phyloP scores from a whole-genome alignment of 2,113 vertebrate genomes.

The Natator depressus region DNA sequence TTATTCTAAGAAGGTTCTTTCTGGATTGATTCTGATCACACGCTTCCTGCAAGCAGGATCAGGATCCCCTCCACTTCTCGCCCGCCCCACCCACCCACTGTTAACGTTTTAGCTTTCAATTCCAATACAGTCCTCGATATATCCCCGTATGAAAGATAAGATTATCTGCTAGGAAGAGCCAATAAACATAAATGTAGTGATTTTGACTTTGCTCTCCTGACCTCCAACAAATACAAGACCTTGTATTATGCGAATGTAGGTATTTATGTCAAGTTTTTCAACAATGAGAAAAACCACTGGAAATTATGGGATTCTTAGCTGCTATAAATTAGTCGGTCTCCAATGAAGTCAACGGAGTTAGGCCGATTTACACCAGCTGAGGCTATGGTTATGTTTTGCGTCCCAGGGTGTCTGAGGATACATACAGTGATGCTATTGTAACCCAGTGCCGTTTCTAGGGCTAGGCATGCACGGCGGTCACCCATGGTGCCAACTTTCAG shows the following conservation, averaged over 20 bases:
- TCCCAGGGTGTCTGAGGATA: not conserved
- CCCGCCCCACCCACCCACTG: not conserved
- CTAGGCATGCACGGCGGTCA: not conserved
- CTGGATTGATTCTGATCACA: not conserved
- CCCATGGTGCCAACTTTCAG: not conserved
- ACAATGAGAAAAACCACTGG: not conserved
- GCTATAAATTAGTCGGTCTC: not conserved
- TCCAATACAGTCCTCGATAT: not conserved
- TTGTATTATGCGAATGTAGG: not conserved
- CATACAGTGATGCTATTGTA: not conserved
- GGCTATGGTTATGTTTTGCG: not conserved
- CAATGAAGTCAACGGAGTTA: not conserved
- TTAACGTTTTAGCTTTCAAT: not conserved
- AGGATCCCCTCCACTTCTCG: not conserved
- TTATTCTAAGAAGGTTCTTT: not conserved
- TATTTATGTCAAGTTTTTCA: not conserved
- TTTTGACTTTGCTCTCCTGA: not conserved
- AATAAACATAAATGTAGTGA: conserved; percentile 23
- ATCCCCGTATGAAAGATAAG: not conserved
- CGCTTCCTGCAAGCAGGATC: not conserved
- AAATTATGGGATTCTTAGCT: not conserved
- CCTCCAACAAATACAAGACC: not conserved
- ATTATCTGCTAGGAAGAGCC: conserved; percentile 70
- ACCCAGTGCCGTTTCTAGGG: not conserved
- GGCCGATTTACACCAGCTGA: not conserved